Evolutionary conservation across 2,888 invertebrate genomes (phyloP), one percentile per base, ranked within the genome.

Genomic region (Chrysodeixis includens): DNA sequence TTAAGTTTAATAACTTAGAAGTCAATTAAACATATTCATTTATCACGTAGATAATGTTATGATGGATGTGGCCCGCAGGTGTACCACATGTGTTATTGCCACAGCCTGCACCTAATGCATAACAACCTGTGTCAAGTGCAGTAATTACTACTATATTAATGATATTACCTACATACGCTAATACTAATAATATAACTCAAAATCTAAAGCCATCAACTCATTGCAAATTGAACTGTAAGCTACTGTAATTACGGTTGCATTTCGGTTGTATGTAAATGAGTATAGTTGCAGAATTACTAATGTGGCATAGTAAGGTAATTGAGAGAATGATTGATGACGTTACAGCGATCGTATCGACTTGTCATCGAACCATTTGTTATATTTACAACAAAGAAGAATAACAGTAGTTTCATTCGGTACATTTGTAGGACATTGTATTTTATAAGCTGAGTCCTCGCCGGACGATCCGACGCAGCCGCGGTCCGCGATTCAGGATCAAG

Each of bases 111-210:
- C 53, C 58, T 49, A 54, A 35, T 53, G 26, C n/a, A n/a, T n/a
- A n/a, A n/a, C n/a, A 54, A 35, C 57, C 22, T 73, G 58, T 56
- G 58, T 78, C 76, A 62, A 74, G 70, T 69, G 30, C 61, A 40
- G 64, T 64, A 69, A 74, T 75, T 69, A 78, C 62, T 52, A 62
- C 30, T 56, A 64, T 69, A 74, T 75, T 74, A 78, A 78, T 74
- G 79, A 62, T 46, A 77, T 51, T 16, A 30, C 62, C 54, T 9
- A 26, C 30, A 16, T 46, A 8, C 30, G 62, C 57, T 51, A 58
- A 63, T 74, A 49, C 57, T 74, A 74, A 53, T 51, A 56, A 56
- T 46, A 54, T 54, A 1, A 40, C 30, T 35, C 20, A 49, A 63
- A 40, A 49, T 64, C 30, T n/a, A 54, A 44, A 56, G n/a, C 9